phyloP scores from a whole-genome alignment of 2,797 vertebrate genomes.

The Sebastes cheni region DNA sequence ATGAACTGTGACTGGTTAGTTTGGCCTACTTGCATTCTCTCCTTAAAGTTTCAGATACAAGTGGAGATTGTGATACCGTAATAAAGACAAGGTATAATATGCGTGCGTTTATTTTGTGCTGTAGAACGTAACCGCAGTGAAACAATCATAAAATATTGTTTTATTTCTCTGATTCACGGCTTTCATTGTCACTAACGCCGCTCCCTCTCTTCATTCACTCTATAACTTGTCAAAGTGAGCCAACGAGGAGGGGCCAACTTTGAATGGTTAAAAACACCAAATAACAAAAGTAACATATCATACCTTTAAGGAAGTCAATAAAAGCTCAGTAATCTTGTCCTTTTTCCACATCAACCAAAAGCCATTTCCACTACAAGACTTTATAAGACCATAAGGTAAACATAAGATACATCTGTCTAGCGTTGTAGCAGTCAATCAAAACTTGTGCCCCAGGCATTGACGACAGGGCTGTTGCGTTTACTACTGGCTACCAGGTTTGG shows the following conservation, averaged over 20 bases:
- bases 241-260: too few relatives aligned
- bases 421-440: not conserved
- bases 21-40: too few relatives aligned
- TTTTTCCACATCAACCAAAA: not conserved
- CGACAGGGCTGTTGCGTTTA: not conserved
- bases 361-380: not conserved
- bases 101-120: too few relatives aligned
- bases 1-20: not conserved
- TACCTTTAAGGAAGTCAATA: not conserved
- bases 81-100: too few relatives aligned
- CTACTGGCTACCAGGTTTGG: not conserved
- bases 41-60: accelerated
- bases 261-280: too few relatives aligned
- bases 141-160: too few relatives aligned
- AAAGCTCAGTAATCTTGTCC: not conserved
- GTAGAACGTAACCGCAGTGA: too few relatives aligned
- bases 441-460: not conserved
- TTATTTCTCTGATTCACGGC: too few relatives aligned
- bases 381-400: not conserved
- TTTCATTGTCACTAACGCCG: too few relatives aligned
- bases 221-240: too few relatives aligned
- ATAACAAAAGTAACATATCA: too few relatives aligned
- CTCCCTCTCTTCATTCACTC: too few relatives aligned
- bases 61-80: accelerated
- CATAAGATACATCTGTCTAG: not conserved